Percentiles rank a stretch among this genome's conserved stretches.
Conservation (phyloP, 2,113 vertebrate species). For the Isurus oxyrinchus region DNA sequence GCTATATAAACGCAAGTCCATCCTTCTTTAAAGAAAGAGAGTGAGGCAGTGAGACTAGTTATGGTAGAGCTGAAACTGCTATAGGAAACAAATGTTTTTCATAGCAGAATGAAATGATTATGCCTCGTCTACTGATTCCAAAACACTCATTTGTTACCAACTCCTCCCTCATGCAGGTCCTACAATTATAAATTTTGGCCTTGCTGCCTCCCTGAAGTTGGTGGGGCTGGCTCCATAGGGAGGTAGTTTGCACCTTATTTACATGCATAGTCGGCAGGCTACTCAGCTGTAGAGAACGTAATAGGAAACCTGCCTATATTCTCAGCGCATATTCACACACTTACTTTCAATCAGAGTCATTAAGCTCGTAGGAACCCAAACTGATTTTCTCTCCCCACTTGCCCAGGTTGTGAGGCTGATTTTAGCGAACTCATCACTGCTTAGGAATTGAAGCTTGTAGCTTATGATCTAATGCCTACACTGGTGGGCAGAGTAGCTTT, state of each 20-base stretch:
- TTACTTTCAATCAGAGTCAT: neutral
- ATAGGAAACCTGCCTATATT: neutral
- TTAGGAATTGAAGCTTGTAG: neutral
- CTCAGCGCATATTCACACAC: neutral
- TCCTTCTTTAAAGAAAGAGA: neutral
- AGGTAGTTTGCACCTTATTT: neutral
- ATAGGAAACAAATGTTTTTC: neutral
- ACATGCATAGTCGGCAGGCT: neutral
- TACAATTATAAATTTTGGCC: neutral
- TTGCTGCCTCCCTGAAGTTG: neutral
- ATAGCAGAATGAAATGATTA: neutral
- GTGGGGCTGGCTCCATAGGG: neutral
- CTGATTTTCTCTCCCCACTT: neutral
- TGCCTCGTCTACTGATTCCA: neutral
- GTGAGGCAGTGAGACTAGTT: neutral
- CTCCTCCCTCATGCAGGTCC: no score
- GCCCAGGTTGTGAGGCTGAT: neutral
- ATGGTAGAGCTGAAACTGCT: neutral
- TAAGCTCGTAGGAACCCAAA: neutral
- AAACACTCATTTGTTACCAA: neutral
- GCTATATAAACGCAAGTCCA: neutral
- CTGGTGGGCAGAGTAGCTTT: neutral
- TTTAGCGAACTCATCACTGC: neutral
- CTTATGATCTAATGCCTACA: neutral
- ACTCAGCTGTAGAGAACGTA: neutral